Percentiles rank a stretch among this genome's conserved stretches.
Conservation (phyloP, 2,888 invertebrate species). For the Rhogogaster chlorosoma region DNA sequence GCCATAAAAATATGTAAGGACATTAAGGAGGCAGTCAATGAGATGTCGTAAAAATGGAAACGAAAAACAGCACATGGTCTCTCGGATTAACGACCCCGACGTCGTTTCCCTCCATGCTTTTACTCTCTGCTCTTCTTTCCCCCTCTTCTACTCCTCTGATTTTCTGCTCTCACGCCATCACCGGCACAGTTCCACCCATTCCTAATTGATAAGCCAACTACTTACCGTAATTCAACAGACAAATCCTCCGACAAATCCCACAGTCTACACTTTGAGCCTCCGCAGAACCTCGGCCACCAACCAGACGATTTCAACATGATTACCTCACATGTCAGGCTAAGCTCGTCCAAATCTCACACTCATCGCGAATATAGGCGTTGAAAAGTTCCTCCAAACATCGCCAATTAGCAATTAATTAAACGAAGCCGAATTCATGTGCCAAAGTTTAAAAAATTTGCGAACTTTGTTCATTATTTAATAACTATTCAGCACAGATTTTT, state of each 20-base stretch:
- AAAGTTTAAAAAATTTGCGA: not conserved
- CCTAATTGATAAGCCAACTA: slow-evolving; percentile 37
- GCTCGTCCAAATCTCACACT: slow-evolving; percentile 1
- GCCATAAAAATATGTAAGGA: slow-evolving; percentile 41
- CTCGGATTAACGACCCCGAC: slow-evolving; percentile 40
- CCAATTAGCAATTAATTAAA: not conserved
- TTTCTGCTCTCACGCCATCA: not conserved
- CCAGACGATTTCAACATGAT: slow-evolving; percentile 16
- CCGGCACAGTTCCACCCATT: not conserved
- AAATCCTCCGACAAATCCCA: slow-evolving; percentile 32
- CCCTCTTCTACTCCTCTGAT: not conserved
- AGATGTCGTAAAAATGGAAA: slow-evolving; percentile 34
- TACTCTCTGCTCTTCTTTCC: not conserved
- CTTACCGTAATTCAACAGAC: slow-evolving; percentile 35
- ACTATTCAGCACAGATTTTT: not conserved
- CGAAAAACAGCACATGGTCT: slow-evolving; percentile 34
- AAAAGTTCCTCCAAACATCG: not conserved
- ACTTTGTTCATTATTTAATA: not conserved
- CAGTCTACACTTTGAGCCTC: slow-evolving; percentile 31
- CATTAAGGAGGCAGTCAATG: slow-evolving; percentile 19
- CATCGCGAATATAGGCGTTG: not conserved
- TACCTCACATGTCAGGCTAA: not conserved
- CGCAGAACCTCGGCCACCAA: not conserved
- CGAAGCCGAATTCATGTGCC: not conserved
- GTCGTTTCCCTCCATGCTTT: not conserved